Evolutionary conservation across 2,888 invertebrate species (phyloP).

Genomic region (Sympetrum striolatum): DNA sequence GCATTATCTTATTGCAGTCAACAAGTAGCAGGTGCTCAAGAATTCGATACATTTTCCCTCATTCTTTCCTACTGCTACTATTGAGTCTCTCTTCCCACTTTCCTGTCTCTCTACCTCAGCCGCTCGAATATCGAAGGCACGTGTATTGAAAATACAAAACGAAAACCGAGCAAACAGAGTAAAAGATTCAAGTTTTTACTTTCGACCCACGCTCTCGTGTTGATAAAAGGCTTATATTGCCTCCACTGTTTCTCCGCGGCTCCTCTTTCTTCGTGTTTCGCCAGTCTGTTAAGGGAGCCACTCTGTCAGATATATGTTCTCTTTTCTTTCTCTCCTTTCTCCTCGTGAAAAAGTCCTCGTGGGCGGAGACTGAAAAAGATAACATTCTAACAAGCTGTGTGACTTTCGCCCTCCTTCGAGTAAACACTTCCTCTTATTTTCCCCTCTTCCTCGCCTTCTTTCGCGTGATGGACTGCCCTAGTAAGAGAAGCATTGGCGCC

Average conservation of each 20-base stretch:
- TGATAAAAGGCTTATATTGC: not conserved
- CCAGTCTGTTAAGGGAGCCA: not conserved
- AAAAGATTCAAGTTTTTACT: not conserved
- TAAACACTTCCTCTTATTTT: conserved; percentile 15
- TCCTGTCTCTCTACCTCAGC: not conserved
- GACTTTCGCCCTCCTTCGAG: conserved; percentile 29
- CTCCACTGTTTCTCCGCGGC: not conserved
- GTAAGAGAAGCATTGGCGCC: not conserved
- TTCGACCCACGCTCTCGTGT: not conserved
- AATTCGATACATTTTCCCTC: too few species aligned
- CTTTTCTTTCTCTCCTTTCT: not conserved
- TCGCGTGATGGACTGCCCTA: conserved; percentile 24
- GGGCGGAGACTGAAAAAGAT: conserved; percentile 37
- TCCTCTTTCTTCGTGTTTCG: not conserved
- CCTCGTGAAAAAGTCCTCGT: not conserved
- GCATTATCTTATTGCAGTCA: too few species aligned
- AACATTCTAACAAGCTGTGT: conserved; percentile 43
- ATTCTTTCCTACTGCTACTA: not conserved
- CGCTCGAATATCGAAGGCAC: not conserved
- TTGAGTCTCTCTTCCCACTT: not conserved
- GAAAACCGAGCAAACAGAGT: not conserved
- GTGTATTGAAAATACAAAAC: not conserved
- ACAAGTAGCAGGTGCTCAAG: too few species aligned
- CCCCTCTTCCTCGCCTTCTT: conserved; percentile 1
- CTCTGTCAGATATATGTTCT: not conserved